phyloP scores from a whole-genome alignment of 2,888 invertebrate species.

The Tiliacea citrago region DNA sequence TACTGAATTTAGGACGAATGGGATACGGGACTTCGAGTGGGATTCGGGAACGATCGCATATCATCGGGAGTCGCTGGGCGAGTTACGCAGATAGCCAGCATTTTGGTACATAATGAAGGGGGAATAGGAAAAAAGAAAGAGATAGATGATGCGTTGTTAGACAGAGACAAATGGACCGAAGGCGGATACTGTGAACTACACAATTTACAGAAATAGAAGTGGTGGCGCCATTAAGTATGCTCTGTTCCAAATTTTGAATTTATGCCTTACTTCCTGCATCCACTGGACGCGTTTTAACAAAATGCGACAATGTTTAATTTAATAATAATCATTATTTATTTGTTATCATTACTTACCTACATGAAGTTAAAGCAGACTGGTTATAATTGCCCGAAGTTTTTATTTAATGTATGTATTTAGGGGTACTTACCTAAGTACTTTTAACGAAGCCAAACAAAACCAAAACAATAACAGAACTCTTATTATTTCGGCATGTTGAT shows the following conservation, averaged over 20 bases:
- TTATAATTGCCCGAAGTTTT: not conserved
- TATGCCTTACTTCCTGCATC: conserved; percentile 82
- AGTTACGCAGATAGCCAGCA: conserved; percentile 65
- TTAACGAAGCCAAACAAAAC: not conserved
- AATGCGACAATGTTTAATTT: conserved; percentile 24
- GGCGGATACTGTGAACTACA: conserved; percentile 83
- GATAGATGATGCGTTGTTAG: conserved; percentile 68
- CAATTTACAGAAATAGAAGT: conserved; percentile 83
- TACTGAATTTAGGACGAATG: conserved; percentile 82
- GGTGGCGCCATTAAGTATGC: conserved; percentile 74
- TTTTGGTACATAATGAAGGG: conserved; percentile 64
- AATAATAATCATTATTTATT: not conserved
- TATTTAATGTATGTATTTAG: not conserved
- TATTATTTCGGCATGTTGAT: too few relatives aligned
- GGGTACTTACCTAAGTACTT: not conserved
- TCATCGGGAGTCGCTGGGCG: conserved; percentile 67
- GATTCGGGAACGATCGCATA: conserved; percentile 79
- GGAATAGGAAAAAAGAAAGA: conserved; percentile 72
- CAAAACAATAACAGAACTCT: not conserved
- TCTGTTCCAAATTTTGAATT: conserved; percentile 84
- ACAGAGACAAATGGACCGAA: conserved; percentile 69
- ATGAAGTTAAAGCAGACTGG: not conserved
- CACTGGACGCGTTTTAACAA: conserved; percentile 37
- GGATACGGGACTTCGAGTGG: conserved; percentile 73
- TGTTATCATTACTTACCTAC: not conserved